These are phyloP conservation scores for Steromphala cineraria DNA, from an alignment of 2,888 invertebrate genomes.

Conservation along the genomic window DNA sequence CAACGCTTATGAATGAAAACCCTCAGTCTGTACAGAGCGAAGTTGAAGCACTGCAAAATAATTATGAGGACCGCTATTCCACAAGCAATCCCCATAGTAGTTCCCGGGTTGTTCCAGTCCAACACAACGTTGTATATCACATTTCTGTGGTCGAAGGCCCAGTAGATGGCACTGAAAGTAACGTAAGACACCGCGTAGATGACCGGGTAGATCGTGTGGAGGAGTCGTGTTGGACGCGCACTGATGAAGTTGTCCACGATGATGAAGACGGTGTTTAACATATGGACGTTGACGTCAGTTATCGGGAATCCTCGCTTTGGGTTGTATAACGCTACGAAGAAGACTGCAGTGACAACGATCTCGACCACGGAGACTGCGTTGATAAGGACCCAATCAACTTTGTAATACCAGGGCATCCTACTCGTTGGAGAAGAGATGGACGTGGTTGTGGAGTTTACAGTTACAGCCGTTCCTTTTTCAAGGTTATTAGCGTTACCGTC, in stretches of 20 bases:
- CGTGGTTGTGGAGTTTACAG: neutral
- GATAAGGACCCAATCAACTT: slow-evolving; percentile 59
- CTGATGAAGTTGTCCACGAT: slow-evolving; percentile 53
- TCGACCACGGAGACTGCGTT: slow-evolving; percentile 51
- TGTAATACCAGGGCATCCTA: slow-evolving; percentile 47
- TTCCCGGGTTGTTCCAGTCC: slow-evolving; percentile 67
- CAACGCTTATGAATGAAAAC: slow-evolving; percentile 29
- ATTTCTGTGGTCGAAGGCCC: slow-evolving; percentile 57
- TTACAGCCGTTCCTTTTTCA: neutral
- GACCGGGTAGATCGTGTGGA: slow-evolving; percentile 58
- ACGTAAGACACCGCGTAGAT: slow-evolving; percentile 53
- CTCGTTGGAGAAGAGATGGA: neutral
- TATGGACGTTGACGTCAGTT: slow-evolving; percentile 59
- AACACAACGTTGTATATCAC: slow-evolving; percentile 65
- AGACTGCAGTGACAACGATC: slow-evolving; percentile 62
- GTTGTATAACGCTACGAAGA: slow-evolving; percentile 59
- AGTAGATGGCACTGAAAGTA: slow-evolving; percentile 59
- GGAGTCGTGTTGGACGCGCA: slow-evolving; percentile 57
- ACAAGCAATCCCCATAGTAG: slow-evolving; percentile 39
- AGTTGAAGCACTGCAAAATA: slow-evolving; percentile 51
- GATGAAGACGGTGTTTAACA: slow-evolving; percentile 55
- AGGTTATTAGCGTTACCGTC: neutral
- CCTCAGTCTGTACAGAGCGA: slow-evolving; percentile 48
- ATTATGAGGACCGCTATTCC: slow-evolving; percentile 47
- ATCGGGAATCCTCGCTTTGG: slow-evolving; percentile 13